These are phyloP conservation scores for Lordiphosa clarofinis DNA, from an alignment of 1,140 invertebrate species.

Conservation along the genomic window DNA sequence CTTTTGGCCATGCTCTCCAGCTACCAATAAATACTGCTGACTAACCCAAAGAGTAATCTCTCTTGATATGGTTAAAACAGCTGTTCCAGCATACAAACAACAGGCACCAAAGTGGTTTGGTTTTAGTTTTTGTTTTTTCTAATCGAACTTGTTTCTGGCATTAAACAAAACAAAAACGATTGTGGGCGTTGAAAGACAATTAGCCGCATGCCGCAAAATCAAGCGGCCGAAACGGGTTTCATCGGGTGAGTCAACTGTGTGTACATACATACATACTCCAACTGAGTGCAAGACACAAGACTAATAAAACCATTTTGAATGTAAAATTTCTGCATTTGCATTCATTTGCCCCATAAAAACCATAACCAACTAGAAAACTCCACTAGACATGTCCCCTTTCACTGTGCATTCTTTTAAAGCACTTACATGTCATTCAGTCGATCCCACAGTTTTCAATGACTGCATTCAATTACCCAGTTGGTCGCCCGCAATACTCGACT, in stretches of 20 bases:
- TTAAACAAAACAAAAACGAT: conserved; percentile 19
- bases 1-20: conserved; percentile 11
- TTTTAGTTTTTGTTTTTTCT: conserved; percentile 7
- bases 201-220: conserved; percentile 68
- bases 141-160: conserved; percentile 25
- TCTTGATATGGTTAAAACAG: conserved; percentile 35
- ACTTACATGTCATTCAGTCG: conserved; percentile 22
- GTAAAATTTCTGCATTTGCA: conserved; percentile 7
- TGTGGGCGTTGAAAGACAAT: conserved; percentile 70
- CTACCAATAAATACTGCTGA: conserved; percentile 19
- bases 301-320: not conserved
- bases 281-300: conserved; percentile 12
- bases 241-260: conserved; percentile 51
- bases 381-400: not conserved
- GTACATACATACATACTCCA: conserved; percentile 9
- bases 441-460: conserved; percentile 42
- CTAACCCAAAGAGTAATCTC: conserved; percentile 1
- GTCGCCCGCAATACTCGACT: conserved; percentile 11
- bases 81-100: conserved; percentile 29
- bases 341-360: conserved; percentile 6
- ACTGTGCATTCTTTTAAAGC: not conserved
- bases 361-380: conserved; percentile 1
- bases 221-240: conserved; percentile 55
- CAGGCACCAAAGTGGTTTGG: conserved; percentile 8
- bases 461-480: conserved; percentile 61